Conservation (phyloP, 1,140 invertebrate species). For the Aphidius gifuensis region DNA sequence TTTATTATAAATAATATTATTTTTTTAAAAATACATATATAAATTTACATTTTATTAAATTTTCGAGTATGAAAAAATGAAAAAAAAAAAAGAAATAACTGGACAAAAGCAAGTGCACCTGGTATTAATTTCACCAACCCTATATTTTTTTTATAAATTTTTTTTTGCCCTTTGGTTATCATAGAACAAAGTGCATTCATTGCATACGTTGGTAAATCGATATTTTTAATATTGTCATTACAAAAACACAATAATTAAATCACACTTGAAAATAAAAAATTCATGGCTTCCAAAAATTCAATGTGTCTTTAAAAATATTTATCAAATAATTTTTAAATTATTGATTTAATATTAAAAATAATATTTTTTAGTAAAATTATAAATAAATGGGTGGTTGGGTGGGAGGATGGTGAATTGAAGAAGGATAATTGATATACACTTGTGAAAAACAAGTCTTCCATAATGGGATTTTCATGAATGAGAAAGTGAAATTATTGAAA, state of each 20-base stretch:
- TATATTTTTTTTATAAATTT: too few species aligned
- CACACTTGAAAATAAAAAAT: too few species aligned
- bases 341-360: too few species aligned
- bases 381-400: too few species aligned
- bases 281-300: too few species aligned
- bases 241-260: conserved; percentile 15
- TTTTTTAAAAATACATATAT: neutral
- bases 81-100: too few species aligned
- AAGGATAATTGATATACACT: neutral
- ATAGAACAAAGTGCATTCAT: conserved; percentile 53
- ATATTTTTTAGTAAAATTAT: too few species aligned
- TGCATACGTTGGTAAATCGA: conserved; percentile 54
- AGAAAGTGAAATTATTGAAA: too few species aligned
- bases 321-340: too few species aligned
- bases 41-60: neutral
- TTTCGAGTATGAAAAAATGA: neutral
- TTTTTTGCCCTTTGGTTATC: too few species aligned
- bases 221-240: conserved; percentile 54
- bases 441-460: conserved; percentile 29
- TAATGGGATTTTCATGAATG: too few species aligned
- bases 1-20: neutral
- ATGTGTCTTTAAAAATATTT: too few species aligned
- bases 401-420: neutral
- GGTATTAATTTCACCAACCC: neutral
- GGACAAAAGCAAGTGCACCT: neutral